These are phyloP conservation scores for Spondyliosoma cantharus DNA, from an alignment of 2,797 vertebrate species.

Conservation along the genomic window DNA sequence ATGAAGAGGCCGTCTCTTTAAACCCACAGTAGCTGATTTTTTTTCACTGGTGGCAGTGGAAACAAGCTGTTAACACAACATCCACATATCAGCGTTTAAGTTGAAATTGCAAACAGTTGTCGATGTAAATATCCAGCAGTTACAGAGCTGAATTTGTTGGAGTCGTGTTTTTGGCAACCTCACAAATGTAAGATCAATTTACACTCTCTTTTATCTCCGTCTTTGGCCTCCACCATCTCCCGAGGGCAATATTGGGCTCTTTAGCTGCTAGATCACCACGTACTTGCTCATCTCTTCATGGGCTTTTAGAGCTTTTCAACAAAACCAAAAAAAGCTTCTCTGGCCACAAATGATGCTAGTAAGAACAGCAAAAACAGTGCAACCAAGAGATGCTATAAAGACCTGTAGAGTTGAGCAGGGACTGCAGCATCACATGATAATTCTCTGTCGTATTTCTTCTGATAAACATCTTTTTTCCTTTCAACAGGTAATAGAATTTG, in stretches of 20 bases:
- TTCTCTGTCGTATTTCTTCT: background rate
- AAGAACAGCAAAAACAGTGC: background rate
- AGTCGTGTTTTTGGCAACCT: background rate
- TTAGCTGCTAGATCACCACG: background rate
- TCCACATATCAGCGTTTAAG: background rate
- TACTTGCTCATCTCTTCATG: background rate
- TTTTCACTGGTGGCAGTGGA: background rate
- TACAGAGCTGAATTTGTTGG: background rate
- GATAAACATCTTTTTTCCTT: slow-evolving; percentile 29
- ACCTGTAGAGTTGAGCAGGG: too few relatives aligned
- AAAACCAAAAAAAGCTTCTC: too few relatives aligned
- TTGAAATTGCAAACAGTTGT: background rate
- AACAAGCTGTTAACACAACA: background rate
- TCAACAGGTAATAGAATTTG: slow-evolving; percentile 98
- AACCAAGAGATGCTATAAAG: background rate
- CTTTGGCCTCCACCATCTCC: background rate
- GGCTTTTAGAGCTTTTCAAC: too few relatives aligned
- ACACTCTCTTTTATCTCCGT: background rate
- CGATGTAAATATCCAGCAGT: background rate
- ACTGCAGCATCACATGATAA: background rate
- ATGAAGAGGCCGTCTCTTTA: background rate
- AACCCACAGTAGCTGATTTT: background rate
- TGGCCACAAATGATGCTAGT: background rate
- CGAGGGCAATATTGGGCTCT: background rate
- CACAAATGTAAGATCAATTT: background rate